These are phyloP conservation scores for Oreochromis mossambicus DNA, from an alignment of 2,797 vertebrate species.

Conservation along the genomic window DNA sequence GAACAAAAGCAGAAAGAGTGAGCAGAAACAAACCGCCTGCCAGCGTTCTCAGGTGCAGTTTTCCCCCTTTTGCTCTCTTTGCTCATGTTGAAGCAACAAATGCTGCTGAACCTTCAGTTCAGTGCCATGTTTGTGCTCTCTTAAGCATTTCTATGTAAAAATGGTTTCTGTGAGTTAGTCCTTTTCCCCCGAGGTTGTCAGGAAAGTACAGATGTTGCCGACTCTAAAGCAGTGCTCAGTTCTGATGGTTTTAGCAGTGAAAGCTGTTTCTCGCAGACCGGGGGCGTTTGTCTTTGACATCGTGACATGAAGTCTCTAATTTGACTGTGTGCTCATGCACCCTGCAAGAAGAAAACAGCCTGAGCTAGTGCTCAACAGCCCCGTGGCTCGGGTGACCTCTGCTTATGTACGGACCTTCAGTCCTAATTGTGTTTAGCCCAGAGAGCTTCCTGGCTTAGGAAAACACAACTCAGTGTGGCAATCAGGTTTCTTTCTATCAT, in stretches of 20 bases:
- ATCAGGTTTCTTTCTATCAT: background rate
- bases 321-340: conserved; percentile 70
- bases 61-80: background rate
- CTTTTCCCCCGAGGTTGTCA: background rate
- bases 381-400: conserved; percentile 63
- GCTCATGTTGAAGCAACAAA: background rate
- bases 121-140: background rate
- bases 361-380: conserved; percentile 38
- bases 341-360: conserved; percentile 61
- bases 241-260: conserved; percentile 33
- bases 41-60: background rate
- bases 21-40: background rate
- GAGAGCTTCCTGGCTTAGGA: conserved; percentile 19
- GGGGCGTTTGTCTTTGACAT: conserved; percentile 66
- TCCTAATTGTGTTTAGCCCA: conserved; percentile 65
- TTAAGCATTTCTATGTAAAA: background rate
- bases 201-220: conserved; percentile 44
- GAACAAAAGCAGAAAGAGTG: background rate
- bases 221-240: conserved; percentile 18
- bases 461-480: background rate
- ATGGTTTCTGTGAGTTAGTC: background rate
- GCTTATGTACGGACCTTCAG: conserved; percentile 39
- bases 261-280: conserved; percentile 37
- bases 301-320: conserved; percentile 76
- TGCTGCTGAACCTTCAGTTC: background rate